Base-by-base conservation (phyloP, 2,113 vertebrate species). In the Scortum barcoo region DNA sequence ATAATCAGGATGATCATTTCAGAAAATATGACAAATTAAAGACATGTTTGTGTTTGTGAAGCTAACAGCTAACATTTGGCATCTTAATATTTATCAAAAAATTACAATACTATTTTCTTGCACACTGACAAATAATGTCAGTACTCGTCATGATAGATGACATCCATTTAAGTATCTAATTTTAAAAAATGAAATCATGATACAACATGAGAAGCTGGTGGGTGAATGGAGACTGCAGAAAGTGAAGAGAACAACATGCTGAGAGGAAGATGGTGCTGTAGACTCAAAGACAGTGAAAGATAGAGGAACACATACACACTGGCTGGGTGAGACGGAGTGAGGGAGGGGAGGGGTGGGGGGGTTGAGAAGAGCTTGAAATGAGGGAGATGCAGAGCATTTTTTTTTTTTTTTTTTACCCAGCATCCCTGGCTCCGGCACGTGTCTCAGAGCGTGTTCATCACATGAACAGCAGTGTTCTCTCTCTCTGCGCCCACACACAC, bases 391-490 rank as follows among this genome's bases (percentile, higher is more conserved):
- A 77, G 78, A 53, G 69, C 60, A 28, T 89, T 86, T 71, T 81
- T 82, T 42, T 11, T 12, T 9, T 38, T 28, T 40, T 51, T 62
- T 51, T 65, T 48, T 72, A 46, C 13, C 44, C 11, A 46, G 89
- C 88, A 92, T 93, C 80, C 92, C 76, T 50, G 9, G 81, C 72
- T 86, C 51, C 19, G 38, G 91, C 94, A 95, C 93, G 81, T 93
- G 92, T 92, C 89, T 80, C 53, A 83, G 75, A 91, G 93, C 81
- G 85, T 95, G 93, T 93, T 91, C 74, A 82, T 91, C 90, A 93
- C 90, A 92, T 91, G 90, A 93, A 87, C 76, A 80, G 83, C 88
- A 82, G 79, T 28, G 74, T 75, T 76, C 48, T 42, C 50, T 56
- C 72, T 46, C 66, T 58, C 83, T 50, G 3, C 81, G 3, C 81